Evolutionary conservation across 2,113 vertebrate genomes (phyloP), one percentile per base, ranked within the genome.

Genomic region (Callionymus lyra): DNA sequence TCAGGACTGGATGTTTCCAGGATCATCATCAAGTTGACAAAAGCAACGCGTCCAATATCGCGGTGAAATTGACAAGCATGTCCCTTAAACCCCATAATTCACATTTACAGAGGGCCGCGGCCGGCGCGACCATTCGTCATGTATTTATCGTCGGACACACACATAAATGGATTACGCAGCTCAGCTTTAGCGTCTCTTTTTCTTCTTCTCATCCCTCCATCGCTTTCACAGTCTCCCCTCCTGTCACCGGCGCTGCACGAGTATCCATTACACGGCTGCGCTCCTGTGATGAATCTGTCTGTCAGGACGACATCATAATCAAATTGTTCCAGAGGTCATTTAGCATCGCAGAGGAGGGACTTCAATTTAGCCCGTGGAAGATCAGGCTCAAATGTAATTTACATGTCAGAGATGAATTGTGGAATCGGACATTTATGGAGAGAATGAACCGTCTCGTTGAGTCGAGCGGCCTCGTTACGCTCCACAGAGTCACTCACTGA

Each of bases 261-360:
- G 59, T 81, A 86, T 85, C 79, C 81, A 85, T 86, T 85, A 82
- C 82, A 60, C 12, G 65, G 56, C 69, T 67, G 59, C 65, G 51
- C 72, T 56, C 58, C 70, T n/a, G 53, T 81, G 82, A 85, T 82
- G 75, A 83, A 84, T 86, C 76, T 73, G 69, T 74, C 76, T 81
- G 82, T 84, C 83, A 80, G 81, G 72, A 59, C 71, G 79, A 79
- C 78, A 76, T 83, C 82, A 82, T 85, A 83, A 85, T 86, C 82
- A 82, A 84, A 85, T 85, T 82, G 78, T 85, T 86, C 75, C 82
- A 84, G 83, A 82, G 84, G 83, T 86, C 82, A 83, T 86, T 85
- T 84, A 82, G 80, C 82, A 84, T 83, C 58, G 68, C 72, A 66
- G 68, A 80, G 74, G 76, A 80, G 74, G 75, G 78, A 76, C 81